Conservation (phyloP, 2,797 vertebrate species). For the Schizopygopsis pylzovi region DNA sequence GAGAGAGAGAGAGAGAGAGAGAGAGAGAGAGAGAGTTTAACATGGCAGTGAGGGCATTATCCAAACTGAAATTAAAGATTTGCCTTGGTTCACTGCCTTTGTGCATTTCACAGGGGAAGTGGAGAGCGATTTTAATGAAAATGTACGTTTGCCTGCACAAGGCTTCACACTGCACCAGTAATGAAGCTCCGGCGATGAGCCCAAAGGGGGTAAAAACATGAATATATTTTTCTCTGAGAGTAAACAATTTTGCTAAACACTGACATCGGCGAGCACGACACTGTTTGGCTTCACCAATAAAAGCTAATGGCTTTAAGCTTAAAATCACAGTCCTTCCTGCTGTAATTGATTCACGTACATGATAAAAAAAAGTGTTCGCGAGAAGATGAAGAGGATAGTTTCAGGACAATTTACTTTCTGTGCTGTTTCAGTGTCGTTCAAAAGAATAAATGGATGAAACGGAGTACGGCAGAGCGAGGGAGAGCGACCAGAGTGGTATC, state of each 20-base stretch:
- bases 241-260: slow-evolving; percentile 71
- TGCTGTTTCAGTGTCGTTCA: slow-evolving; percentile 56
- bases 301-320: slow-evolving; percentile 68
- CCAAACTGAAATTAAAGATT: slow-evolving; percentile 76
- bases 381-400: slow-evolving; percentile 69
- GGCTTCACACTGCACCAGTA: slow-evolving; percentile 11
- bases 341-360: slow-evolving; percentile 71
- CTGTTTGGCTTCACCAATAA: slow-evolving; percentile 66
- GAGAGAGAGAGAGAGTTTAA: neutral
- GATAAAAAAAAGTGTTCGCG: slow-evolving; percentile 67
- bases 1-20: no score
- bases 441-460: slow-evolving; percentile 65
- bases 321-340: slow-evolving; percentile 71
- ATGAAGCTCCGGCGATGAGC: slow-evolving; percentile 15
- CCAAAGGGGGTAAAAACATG: neutral
- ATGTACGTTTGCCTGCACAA: slow-evolving; percentile 59
- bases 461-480: neutral
- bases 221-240: slow-evolving; percentile 63
- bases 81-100: slow-evolving; percentile 67
- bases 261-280: slow-evolving; percentile 66
- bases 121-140: slow-evolving; percentile 68
- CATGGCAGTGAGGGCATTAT: slow-evolving; percentile 42
- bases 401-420: slow-evolving; percentile 63
- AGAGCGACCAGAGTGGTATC: slow-evolving; percentile 8
- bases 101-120: slow-evolving; percentile 66